Percentiles rank a stretch among this genome's conserved stretches.
phyloP scores from a whole-genome alignment of 2,113 vertebrate genomes.

The Xiphophorus couchianus region DNA sequence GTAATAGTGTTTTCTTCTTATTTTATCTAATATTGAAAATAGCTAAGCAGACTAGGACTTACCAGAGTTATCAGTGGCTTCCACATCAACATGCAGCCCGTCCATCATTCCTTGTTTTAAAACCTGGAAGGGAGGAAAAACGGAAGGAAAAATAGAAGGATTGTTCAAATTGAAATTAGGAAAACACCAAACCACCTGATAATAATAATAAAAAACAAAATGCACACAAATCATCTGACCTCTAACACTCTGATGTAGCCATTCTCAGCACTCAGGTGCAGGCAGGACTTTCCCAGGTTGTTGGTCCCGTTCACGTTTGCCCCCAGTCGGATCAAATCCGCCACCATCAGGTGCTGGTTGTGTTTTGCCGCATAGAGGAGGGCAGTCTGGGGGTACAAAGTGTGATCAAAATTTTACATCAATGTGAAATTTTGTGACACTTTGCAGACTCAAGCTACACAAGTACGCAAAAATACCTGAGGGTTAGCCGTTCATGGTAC shows the following conservation, averaged over 20 bases:
- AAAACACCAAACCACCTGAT: too few species aligned
- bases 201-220: too few species aligned
- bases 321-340: slow-evolving; percentile 83
- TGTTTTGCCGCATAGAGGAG: slow-evolving; percentile 84
- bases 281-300: slow-evolving; percentile 79
- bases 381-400: slow-evolving; percentile 77
- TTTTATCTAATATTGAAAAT: not conserved
- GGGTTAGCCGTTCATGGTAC: too few species aligned
- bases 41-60: slow-evolving; percentile 9
- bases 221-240: slow-evolving; percentile 60
- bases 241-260: slow-evolving; percentile 85
- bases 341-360: slow-evolving; percentile 87
- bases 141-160: not conserved
- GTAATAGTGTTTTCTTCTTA: not conserved
- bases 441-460: not conserved
- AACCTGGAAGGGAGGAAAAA: slow-evolving; percentile 71
- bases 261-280: slow-evolving; percentile 85
- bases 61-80: slow-evolving; percentile 81
- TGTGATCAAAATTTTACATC: too few species aligned
- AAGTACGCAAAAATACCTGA: too few species aligned
- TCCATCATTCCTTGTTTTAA: slow-evolving; percentile 73
- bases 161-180: too few species aligned
- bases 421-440: not conserved
- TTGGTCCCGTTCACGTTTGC: slow-evolving; percentile 82
- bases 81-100: slow-evolving; percentile 77